A percentile compares a stretch with the other conserved stretches of the same genome.
These are phyloP conservation scores for Smittia aterrima DNA, from an alignment of 2,888 invertebrate genomes.

Conservation along the genomic window DNA sequence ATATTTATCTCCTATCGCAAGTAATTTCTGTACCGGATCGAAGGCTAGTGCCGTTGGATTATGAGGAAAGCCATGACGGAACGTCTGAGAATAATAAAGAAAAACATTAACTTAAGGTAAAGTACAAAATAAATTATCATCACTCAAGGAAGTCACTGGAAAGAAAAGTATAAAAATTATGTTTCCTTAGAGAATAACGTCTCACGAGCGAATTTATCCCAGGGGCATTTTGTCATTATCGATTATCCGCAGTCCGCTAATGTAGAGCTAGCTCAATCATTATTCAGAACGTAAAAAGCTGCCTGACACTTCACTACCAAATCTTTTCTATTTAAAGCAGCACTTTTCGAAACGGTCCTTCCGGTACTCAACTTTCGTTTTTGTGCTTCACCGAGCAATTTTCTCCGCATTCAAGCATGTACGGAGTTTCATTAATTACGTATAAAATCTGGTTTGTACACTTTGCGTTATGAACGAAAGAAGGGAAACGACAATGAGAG, in stretches of 20 bases:
- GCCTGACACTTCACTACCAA: too few relatives aligned
- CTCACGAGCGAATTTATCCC: neutral
- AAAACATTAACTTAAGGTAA: conserved; percentile 14
- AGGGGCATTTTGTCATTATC: neutral
- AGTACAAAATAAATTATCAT: neutral
- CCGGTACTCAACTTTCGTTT: neutral
- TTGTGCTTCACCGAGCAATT: neutral
- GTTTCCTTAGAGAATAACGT: too few relatives aligned
- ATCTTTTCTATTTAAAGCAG: too few relatives aligned
- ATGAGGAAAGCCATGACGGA: conserved; percentile 98
- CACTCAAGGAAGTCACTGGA: neutral
- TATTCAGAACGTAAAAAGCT: too few relatives aligned
- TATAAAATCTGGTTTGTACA: too few relatives aligned
- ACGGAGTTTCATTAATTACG: neutral
- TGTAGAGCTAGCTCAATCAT: too few relatives aligned
- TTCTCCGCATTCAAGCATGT: neutral
- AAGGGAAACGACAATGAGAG: too few relatives aligned
- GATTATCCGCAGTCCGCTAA: neutral
- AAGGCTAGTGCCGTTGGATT: conserved; percentile 96
- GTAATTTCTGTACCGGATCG: conserved; percentile 95
- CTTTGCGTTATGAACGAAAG: too few relatives aligned
- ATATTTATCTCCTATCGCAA: conserved; percentile 94
- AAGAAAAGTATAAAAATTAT: neutral
- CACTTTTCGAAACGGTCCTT: neutral
- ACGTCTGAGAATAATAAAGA: conserved; percentile 68